Evolutionary conservation across 2,888 invertebrate genomes (phyloP).

Genomic region (Lacanobia oleracea): DNA sequence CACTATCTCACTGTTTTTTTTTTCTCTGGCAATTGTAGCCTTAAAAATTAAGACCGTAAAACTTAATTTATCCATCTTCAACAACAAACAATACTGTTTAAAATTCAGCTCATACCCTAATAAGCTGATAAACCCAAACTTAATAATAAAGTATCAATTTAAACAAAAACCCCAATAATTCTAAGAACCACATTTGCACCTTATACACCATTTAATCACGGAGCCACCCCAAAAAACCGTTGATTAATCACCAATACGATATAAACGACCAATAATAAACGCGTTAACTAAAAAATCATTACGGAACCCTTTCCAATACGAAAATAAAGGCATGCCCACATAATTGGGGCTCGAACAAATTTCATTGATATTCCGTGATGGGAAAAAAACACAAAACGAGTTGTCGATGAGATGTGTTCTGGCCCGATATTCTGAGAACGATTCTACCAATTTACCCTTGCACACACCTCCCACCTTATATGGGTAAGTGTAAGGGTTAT

Average conservation of each 20-base stretch:
- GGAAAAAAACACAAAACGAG: slow-evolving; percentile 87
- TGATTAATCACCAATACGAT: slow-evolving; percentile 69
- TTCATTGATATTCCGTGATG: slow-evolving; percentile 90
- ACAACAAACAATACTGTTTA: slow-evolving; percentile 11
- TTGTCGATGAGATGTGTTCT: slow-evolving; percentile 87
- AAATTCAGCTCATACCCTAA: slow-evolving; percentile 25
- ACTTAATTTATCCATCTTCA: neutral
- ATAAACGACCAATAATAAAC: slow-evolving; percentile 68
- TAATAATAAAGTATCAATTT: slow-evolving; percentile 55
- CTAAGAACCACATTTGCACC: slow-evolving; percentile 68
- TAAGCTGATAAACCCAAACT: slow-evolving; percentile 37
- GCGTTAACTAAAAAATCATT: slow-evolving; percentile 72
- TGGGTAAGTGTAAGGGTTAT: slow-evolving; percentile 34
- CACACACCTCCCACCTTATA: slow-evolving; percentile 55
- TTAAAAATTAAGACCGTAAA: neutral
- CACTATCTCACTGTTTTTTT: neutral
- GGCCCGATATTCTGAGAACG: slow-evolving; percentile 82
- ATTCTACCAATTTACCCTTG: slow-evolving; percentile 69
- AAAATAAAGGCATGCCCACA: slow-evolving; percentile 85
- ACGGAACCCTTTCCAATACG: slow-evolving; percentile 75
- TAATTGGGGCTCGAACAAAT: slow-evolving; percentile 89
- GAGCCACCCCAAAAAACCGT: slow-evolving; percentile 51
- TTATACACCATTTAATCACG: slow-evolving; percentile 64
- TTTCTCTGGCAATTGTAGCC: neutral
- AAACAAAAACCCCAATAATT: slow-evolving; percentile 57